Percentiles rank a stretch among this genome's conserved stretches.
Evolutionary conservation across 2,888 invertebrate species (phyloP).

Genomic region (Incurvaria masculella): DNA sequence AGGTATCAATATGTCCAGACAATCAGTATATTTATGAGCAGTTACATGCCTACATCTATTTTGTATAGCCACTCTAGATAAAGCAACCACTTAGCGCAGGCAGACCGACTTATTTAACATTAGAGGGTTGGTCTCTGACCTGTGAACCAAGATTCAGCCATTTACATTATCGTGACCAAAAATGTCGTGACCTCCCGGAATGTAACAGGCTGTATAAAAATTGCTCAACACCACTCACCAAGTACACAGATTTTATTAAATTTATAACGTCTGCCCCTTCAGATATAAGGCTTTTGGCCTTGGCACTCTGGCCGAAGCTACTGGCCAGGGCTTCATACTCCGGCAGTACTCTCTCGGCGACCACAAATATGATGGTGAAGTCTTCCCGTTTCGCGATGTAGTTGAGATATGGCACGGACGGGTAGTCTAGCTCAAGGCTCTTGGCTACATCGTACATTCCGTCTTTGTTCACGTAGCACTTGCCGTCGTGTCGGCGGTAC

Average conservation of each 20-base stretch:
- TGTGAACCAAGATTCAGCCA: too few species aligned
- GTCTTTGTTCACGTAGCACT: conserved; percentile 59
- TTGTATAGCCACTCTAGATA: too few species aligned
- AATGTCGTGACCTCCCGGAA: too few species aligned
- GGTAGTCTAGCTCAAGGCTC: conserved; percentile 67
- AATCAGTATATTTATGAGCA: too few species aligned
- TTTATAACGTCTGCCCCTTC: not conserved
- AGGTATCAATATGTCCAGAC: too few species aligned
- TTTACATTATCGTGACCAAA: too few species aligned
- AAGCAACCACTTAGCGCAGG: too few species aligned
- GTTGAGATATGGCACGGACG: conserved; percentile 68
- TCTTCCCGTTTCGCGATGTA: conserved; percentile 60
- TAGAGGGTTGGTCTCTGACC: too few species aligned
- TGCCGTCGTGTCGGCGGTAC: conserved; percentile 67
- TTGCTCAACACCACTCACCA: not conserved
- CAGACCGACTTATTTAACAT: too few species aligned
- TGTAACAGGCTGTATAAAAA: too few species aligned
- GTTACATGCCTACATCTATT: too few species aligned
- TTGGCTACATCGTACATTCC: conserved; percentile 56
- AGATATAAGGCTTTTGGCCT: conserved; percentile 35
- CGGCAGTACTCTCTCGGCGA: conserved; percentile 35
- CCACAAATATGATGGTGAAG: conserved; percentile 71
- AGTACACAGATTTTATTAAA: not conserved
- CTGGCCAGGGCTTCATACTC: conserved; percentile 47
- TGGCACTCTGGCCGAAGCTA: conserved; percentile 62